Percentiles rank a stretch among this genome's conserved stretches.
phyloP scores from a whole-genome alignment of 2,888 invertebrate genomes.

The Patella depressa region DNA sequence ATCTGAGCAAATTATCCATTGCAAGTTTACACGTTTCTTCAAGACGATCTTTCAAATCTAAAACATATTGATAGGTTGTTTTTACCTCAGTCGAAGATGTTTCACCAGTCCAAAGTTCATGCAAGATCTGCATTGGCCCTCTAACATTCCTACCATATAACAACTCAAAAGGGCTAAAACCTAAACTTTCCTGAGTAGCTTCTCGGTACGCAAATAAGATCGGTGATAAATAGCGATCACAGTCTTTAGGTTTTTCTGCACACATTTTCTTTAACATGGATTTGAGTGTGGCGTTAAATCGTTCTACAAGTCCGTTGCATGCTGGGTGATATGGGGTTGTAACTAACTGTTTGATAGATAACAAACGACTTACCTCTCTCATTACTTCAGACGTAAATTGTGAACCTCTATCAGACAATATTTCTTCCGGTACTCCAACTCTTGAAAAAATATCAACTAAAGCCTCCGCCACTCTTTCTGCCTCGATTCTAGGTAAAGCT shows the following conservation, averaged over 20 bases:
- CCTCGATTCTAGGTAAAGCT: constrained; percentile 35
- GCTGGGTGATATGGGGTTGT: constrained; percentile 31
- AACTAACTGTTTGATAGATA: constrained; percentile 25
- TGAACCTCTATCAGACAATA: constrained; percentile 42
- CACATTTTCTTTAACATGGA: constrained; percentile 41
- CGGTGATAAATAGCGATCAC: constrained; percentile 41
- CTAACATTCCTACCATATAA: constrained; percentile 30
- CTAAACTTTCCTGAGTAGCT: constrained; percentile 27
- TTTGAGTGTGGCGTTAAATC: constrained; percentile 31
- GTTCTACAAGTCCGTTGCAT: constrained; percentile 27
- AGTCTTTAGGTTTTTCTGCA: constrained; percentile 34
- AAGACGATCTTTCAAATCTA: constrained; percentile 23
- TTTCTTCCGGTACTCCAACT: constrained; percentile 37
- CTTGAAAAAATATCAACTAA: constrained; percentile 37
- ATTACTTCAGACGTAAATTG: constrained; percentile 45
- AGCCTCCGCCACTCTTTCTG: constrained; percentile 41
- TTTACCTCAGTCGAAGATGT: constrained; percentile 5
- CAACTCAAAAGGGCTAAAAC: constrained; percentile 35
- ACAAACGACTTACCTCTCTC: constrained; percentile 27
- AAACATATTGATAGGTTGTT: constrained; percentile 15
- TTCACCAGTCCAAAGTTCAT: constrained; percentile 18
- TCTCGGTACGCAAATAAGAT: constrained; percentile 36
- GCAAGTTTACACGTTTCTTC: constrained; percentile 32
- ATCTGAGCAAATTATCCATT: constrained; percentile 20
- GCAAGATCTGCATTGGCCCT: constrained; percentile 28